phyloP scores from a whole-genome alignment of 1,140 invertebrate species.

The Bombus huntii region DNA sequence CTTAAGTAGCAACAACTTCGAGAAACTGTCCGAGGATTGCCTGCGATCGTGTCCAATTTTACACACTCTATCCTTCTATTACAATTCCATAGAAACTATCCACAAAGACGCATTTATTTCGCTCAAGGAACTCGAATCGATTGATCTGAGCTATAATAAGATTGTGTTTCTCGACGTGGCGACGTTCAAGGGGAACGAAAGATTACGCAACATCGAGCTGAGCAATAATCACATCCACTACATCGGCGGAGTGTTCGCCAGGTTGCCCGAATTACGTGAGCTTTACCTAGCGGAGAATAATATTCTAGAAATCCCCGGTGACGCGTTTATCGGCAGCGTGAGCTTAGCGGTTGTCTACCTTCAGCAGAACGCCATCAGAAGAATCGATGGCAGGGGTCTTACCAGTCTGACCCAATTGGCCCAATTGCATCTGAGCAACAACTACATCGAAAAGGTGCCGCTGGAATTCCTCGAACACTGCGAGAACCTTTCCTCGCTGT shows the following conservation, averaged over 20 bases:
- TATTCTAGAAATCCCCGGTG: conserved; percentile 91
- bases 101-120: conserved; percentile 90
- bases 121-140: conserved; percentile 89
- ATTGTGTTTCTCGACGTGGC: conserved; percentile 88
- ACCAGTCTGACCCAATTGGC: conserved; percentile 88
- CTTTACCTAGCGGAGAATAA: conserved; percentile 96
- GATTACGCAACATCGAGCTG: conserved; percentile 91
- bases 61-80: conserved; percentile 91
- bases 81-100: conserved; percentile 91
- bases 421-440: conserved; percentile 93
- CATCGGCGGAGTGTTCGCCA: conserved; percentile 91
- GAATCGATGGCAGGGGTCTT: conserved; percentile 89
- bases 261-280: conserved; percentile 89
- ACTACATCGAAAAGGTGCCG: conserved; percentile 91
- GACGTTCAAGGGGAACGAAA: conserved; percentile 89
- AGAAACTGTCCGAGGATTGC: conserved; percentile 88
- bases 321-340: conserved; percentile 90
- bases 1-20: conserved; percentile 93
- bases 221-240: conserved; percentile 95
- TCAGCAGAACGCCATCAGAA: conserved; percentile 92
- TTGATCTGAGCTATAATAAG: conserved; percentile 94
- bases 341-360: conserved; percentile 92
- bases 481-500: conserved; percentile 90
- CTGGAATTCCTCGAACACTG: conserved; percentile 89
- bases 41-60: conserved; percentile 91